phyloP scores from a whole-genome alignment of 2,888 invertebrate genomes.

The Stenoptilia bipunctidactyla region DNA sequence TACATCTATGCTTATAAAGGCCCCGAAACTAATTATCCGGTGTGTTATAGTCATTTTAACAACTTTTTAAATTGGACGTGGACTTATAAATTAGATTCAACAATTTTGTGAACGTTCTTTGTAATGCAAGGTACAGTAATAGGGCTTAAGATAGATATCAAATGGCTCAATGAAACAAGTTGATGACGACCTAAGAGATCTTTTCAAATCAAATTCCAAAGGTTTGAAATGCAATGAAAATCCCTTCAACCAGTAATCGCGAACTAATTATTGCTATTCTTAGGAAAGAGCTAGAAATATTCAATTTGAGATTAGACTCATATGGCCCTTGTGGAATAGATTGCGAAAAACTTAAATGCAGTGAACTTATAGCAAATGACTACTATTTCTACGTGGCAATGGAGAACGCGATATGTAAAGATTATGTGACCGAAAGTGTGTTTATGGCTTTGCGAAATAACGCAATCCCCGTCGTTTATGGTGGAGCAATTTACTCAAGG shows the following conservation, averaged over 20 bases:
- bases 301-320: slow-evolving; percentile 17
- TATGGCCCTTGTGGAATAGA: slow-evolving; percentile 24
- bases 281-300: slow-evolving; percentile 14
- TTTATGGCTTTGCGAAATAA: too few relatives aligned
- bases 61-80: slow-evolving; percentile 26
- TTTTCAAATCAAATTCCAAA: slow-evolving; percentile 19
- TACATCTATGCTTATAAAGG: not conserved
- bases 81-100: slow-evolving; percentile 24
- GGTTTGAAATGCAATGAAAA: slow-evolving; percentile 28
- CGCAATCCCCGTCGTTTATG: too few relatives aligned
- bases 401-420: too few relatives aligned
- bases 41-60: slow-evolving; percentile 8
- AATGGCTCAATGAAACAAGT: slow-evolving; percentile 17
- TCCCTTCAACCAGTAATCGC: slow-evolving; percentile 16
- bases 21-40: not conserved
- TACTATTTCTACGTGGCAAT: too few relatives aligned
- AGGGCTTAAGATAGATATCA: slow-evolving; percentile 19
- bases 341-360: too few relatives aligned
- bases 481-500: too few relatives aligned
- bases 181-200: slow-evolving; percentile 15
- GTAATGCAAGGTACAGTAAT: slow-evolving; percentile 15
- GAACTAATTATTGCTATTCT: slow-evolving; percentile 15
- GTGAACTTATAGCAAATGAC: too few relatives aligned
- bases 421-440: too few relatives aligned
- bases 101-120: slow-evolving; percentile 22